phyloP scores from a whole-genome alignment of 2,113 vertebrate species.

The Rhineura floridana region DNA sequence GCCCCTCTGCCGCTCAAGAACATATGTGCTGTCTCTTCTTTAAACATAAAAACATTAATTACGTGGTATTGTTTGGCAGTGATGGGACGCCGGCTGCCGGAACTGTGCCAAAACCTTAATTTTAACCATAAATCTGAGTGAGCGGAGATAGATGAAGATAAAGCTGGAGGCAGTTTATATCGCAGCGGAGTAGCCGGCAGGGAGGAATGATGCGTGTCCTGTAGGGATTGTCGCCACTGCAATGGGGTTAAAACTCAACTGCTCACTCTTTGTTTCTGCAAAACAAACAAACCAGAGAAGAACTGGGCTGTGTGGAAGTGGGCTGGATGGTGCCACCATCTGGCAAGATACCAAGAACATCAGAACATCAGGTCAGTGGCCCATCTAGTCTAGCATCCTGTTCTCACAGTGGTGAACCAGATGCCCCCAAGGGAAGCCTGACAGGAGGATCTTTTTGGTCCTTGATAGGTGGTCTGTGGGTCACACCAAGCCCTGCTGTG shows the following conservation, averaged over 20 bases:
- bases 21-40: slow-evolving; percentile 71
- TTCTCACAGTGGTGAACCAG: no score
- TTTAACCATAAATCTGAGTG: slow-evolving; percentile 67
- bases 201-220: background rate
- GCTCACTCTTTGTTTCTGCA: background rate
- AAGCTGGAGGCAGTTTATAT: slow-evolving; percentile 37
- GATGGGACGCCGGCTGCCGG: slow-evolving; percentile 54
- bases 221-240: background rate
- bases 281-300: background rate
- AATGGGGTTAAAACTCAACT: background rate
- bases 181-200: background rate
- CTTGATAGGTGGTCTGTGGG: no score
- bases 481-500: no score
- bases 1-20: slow-evolving; percentile 64
- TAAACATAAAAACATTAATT: slow-evolving; percentile 76
- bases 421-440: no score
- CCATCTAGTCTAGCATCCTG: no score
- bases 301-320: fast-evolving
- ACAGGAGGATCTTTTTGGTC: no score
- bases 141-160: slow-evolving; percentile 60
- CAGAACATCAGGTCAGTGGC: no score
- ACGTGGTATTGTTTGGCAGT: slow-evolving; percentile 59
- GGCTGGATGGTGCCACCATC: background rate
- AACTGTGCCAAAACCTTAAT: slow-evolving; percentile 68
- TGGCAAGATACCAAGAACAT: background rate